phyloP scores from a whole-genome alignment of 2,797 vertebrate genomes.

The Typhlichthys eigenmanni region DNA sequence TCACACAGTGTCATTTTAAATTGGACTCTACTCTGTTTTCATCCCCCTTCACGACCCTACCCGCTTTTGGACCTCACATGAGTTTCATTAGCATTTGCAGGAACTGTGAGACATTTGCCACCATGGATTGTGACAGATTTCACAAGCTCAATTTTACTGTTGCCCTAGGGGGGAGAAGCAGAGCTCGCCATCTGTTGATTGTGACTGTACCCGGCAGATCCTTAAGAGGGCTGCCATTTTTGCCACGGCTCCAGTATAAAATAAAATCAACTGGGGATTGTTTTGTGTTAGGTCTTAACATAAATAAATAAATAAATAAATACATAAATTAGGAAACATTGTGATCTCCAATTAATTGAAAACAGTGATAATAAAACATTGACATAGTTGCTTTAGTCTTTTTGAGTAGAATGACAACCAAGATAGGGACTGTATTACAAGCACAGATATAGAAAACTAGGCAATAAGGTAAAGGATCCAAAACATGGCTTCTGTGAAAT shows the following conservation, averaged over 20 bases:
- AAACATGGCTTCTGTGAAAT: too few relatives aligned
- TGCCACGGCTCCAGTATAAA: slow-evolving; percentile 33
- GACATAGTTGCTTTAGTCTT: too few relatives aligned
- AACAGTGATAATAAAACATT: too few relatives aligned
- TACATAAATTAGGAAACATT: too few relatives aligned
- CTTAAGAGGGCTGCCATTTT: slow-evolving; percentile 51
- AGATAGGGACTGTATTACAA: too few relatives aligned
- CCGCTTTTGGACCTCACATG: slow-evolving; percentile 66
- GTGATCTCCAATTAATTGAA: too few relatives aligned
- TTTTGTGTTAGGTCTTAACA: not conserved
- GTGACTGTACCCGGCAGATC: slow-evolving; percentile 62
- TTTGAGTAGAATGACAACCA: too few relatives aligned
- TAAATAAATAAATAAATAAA: too few relatives aligned
- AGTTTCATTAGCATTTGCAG: slow-evolving; percentile 77
- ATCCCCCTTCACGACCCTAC: slow-evolving; percentile 35
- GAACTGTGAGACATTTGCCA: slow-evolving; percentile 75
- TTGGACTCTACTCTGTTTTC: slow-evolving; percentile 61
- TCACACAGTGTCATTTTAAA: slow-evolving; percentile 73
- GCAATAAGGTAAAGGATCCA: too few relatives aligned
- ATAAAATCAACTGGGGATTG: slow-evolving; percentile 18
- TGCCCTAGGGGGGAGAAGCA: slow-evolving; percentile 56
- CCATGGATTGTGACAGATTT: slow-evolving; percentile 78
- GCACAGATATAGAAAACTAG: too few relatives aligned
- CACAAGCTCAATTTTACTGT: slow-evolving; percentile 72
- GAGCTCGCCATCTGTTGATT: slow-evolving; percentile 76